Conservation (phyloP, 2,797 vertebrate species). For the Coccyzus lansbergi region DNA sequence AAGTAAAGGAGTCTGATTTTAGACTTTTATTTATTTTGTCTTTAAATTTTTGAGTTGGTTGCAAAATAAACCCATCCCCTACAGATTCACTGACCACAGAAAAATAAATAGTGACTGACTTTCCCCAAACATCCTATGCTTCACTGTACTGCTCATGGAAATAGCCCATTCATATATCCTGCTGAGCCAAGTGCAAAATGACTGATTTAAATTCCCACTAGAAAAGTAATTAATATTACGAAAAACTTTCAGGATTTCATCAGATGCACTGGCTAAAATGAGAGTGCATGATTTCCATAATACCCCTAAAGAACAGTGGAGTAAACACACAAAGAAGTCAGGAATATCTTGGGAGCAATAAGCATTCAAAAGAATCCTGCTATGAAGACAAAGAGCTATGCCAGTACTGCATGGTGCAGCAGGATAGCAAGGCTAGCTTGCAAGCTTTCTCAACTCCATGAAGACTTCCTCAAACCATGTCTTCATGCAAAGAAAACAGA, state of each 20-base stretch:
- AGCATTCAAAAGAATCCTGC: not conserved
- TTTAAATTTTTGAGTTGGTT: not conserved
- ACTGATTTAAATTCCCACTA: not conserved
- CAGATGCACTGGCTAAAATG: not conserved
- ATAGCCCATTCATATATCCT: not conserved
- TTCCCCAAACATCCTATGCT: not conserved
- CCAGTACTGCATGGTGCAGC: not conserved
- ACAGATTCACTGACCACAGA: not conserved
- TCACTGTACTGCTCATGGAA: not conserved
- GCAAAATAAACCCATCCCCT: not conserved
- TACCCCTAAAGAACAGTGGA: not conserved
- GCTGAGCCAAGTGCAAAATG: constrained; percentile 1
- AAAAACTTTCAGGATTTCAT: constrained; percentile 4
- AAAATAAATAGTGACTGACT: not conserved
- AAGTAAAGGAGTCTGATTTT: not conserved
- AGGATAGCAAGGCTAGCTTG: not conserved
- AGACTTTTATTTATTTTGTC: not conserved
- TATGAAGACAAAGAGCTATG: not conserved
- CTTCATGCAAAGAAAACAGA: not conserved
- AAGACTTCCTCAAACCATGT: not conserved
- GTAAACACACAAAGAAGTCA: not conserved
- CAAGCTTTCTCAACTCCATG: not conserved
- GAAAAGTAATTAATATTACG: not conserved
- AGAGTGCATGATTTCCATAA: not conserved
- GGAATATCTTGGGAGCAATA: not conserved